Base-by-base conservation (phyloP, 2,113 vertebrate species). In the Ciconia maguari region DNA sequence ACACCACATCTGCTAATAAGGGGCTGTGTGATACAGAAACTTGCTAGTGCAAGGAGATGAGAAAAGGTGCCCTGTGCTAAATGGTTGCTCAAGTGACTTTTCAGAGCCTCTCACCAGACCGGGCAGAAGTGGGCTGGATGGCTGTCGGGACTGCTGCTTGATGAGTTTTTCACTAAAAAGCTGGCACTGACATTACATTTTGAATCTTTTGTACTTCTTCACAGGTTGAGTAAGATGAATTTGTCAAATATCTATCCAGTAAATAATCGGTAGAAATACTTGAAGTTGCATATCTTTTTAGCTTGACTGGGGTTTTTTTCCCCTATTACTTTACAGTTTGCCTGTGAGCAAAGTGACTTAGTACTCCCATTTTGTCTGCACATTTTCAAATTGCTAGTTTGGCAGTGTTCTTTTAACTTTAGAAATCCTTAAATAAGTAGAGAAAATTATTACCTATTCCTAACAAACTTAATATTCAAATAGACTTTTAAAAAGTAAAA, bases 371-470 rank as follows among this genome's bases (percentile, higher is more conserved):
- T 97, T 92, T 91, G 26, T 76, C 62, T 71, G 36, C 48, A 83
- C 10, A 27, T 95, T 95, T 95, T 97, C n/a, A 82, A 54, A 44
- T 83, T 80, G 36, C 94, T 97, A 89, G 62, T 85, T 95, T 89
- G 71, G 34, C 64, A 60, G 17, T 93, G 75, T 88, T 95, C 51
- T 72, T 97, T 91, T 83, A 76, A 92, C 94, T 94, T 19, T 3
- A 81, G 61, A 65, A 92, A 92, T 87, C 55, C 58, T 83, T 62
- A 85, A 91, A 69, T 89, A 93, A 64, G 62, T 79, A 94, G 52
- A 77, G 32, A 64, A 94, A 55, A 48, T 61, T n/a, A 42, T 18
- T 77, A 16, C 55, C 64, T 65, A 2, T 90, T 64, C 11, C 42
- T 94, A 68, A 69, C 60, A 93, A 96, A 64, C 51, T 58, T 44